Conservation (phyloP, 2,888 invertebrate genomes). For the Himalopsyche japonica region DNA sequence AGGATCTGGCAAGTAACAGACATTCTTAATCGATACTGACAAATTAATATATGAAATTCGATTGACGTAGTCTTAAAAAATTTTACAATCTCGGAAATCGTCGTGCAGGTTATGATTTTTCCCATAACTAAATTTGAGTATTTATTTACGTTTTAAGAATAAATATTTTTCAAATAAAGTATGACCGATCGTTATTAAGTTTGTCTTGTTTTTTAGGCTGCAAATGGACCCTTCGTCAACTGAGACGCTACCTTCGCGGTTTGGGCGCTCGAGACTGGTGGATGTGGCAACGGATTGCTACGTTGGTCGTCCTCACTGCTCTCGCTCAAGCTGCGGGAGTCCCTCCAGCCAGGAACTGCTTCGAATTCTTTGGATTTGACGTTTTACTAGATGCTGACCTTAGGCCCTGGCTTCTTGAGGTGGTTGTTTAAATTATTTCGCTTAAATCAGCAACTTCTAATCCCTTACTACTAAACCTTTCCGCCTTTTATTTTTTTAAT, state of each 20-base stretch:
- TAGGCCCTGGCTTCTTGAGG: conserved; percentile 89
- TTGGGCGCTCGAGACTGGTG: conserved; percentile 76
- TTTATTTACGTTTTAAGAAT: too few species aligned
- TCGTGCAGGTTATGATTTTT: too few species aligned
- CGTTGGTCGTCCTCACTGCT: conserved; percentile 75
- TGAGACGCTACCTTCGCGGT: conserved; percentile 73
- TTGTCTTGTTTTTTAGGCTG: conserved; percentile 61
- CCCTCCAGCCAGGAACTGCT: conserved; percentile 75
- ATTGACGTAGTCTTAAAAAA: too few species aligned
- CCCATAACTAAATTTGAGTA: too few species aligned
- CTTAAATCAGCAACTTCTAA: not conserved
- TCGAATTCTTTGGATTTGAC: conserved; percentile 91
- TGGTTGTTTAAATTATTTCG: conserved; percentile 45
- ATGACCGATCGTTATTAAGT: too few species aligned
- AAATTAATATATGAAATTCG: too few species aligned
- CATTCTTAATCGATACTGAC: too few species aligned
- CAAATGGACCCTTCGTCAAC: conserved; percentile 82
- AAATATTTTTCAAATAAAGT: too few species aligned
- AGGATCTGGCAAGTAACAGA: conserved; percentile 67
- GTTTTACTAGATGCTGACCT: conserved; percentile 81
- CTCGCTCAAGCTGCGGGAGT: conserved; percentile 74
- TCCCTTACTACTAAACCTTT: not conserved
- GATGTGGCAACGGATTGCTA: conserved; percentile 77
- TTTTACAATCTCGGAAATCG: not conserved
- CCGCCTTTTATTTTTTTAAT: too few species aligned